Evolutionary conservation across 2,888 invertebrate species (phyloP), one percentile per base, ranked within the genome.

Genomic region (Chaetoderma sp.): DNA sequence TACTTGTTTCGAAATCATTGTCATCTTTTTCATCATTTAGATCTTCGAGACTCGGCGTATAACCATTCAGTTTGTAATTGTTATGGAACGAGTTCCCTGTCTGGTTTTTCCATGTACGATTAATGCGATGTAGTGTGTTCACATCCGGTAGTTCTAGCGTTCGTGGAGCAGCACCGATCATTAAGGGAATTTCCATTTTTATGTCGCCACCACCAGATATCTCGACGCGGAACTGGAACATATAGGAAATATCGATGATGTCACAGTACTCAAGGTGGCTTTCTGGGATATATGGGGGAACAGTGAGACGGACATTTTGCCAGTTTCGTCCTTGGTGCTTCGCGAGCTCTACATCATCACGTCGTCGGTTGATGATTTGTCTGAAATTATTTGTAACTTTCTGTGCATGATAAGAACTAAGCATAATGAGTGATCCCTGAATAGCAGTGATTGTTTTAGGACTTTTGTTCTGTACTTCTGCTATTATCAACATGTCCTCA

Each of bases 251-350:
- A 57, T 85, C 84, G 32, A 86, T 86, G 67, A 86, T 83, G 71
- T 84, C 85, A 72, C 85, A 86, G 60, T 75, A 79, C 39, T 83
- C 80, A 25, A 86, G 72, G 6, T 74, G 72, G 0, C 85, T 81
- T 70, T 86, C 85, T 0, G 86, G 86, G 27, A 85, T 81, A 69
- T 85, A 86, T 0, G 83, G 83, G 4, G 86, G 86, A 10, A 86
- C 77, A 5, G 80, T 70, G 4, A 86, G 70, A 13, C 82, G 74
- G 1, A 84, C 83, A 67, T 78, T 78, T 55, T 79, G 81, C 86
- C 86, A 86, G 10, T 77, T 70, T 4, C 84, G 72, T 1, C 83
- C 83, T 54, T 85, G 83, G n/a, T 81, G 82, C 13, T 76, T 67
- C 0, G 71, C 66, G 54, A 86, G 72, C 68, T 83, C 81, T 44